Evolutionary conservation across 2,113 vertebrate genomes (phyloP).

Genomic region (Monarcha castaneiventris): DNA sequence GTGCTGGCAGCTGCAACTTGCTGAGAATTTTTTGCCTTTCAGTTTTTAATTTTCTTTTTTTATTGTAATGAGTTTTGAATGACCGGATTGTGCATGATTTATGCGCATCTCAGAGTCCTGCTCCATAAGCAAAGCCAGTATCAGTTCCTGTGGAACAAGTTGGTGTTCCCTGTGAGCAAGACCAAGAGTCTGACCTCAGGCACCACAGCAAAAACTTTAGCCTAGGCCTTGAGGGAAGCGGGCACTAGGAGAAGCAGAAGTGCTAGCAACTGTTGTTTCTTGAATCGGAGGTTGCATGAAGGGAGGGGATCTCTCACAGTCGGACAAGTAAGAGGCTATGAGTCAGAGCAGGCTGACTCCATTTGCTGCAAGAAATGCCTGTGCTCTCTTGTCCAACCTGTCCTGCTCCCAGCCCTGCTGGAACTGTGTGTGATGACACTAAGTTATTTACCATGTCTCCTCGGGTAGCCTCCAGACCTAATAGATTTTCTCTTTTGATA

Average conservation of each 20-base stretch:
- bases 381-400: conserved; percentile 19
- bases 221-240: not conserved
- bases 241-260: not conserved
- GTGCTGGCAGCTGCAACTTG: not conserved
- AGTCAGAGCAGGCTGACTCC: conserved; percentile 10
- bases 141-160: not conserved
- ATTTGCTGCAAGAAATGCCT: not conserved
- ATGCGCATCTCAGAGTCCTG: accelerated
- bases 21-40: not conserved
- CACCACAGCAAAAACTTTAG: not conserved
- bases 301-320: not conserved
- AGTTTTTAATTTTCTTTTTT: not conserved
- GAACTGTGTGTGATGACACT: not conserved
- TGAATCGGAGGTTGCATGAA: not conserved
- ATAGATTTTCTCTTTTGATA: conserved; percentile 20
- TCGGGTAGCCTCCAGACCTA: not conserved
- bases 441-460: not conserved
- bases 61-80: not conserved
- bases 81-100: accelerated
- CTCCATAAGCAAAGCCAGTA: not conserved
- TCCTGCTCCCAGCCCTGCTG: not conserved
- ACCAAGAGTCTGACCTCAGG: not conserved
- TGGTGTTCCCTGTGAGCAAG: not conserved
- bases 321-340: not conserved
- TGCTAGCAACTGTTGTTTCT: not conserved